phyloP scores from a whole-genome alignment of 2,888 invertebrate genomes.

The Digitonthophagus gazella region DNA sequence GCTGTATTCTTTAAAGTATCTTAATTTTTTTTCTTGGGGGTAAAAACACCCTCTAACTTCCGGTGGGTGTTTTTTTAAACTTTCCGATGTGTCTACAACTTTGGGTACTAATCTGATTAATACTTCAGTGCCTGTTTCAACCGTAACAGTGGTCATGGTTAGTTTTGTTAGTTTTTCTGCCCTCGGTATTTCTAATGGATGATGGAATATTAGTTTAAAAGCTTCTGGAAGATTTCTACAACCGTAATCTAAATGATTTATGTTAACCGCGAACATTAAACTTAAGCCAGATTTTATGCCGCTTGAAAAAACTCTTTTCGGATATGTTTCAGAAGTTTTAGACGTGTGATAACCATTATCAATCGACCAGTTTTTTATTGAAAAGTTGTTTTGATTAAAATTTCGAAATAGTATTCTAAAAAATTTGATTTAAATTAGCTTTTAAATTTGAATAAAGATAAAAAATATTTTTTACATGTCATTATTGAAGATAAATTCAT shows the following conservation, averaged over 20 bases:
- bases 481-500: not conserved
- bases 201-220: constrained; percentile 2
- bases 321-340: too few species aligned
- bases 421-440: not conserved
- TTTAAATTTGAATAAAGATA: not conserved
- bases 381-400: too few species aligned
- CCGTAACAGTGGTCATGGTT: not conserved
- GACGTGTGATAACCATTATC: too few species aligned
- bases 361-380: too few species aligned
- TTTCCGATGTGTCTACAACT: not conserved
- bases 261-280: not conserved
- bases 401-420: too few species aligned
- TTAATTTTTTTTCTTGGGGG: not conserved
- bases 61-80: not conserved
- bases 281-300: not conserved
- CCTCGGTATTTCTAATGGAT: not conserved
- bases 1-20: not conserved
- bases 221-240: not conserved
- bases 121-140: not conserved
- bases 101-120: not conserved
- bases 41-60: not conserved
- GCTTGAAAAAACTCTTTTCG: not conserved
- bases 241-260: not conserved
- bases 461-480: not conserved
- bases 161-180: not conserved